A percentile compares a stretch with the other conserved stretches of the same genome.
Conservation (phyloP, 2,113 vertebrate genomes). For the Cichladusa arquata region DNA sequence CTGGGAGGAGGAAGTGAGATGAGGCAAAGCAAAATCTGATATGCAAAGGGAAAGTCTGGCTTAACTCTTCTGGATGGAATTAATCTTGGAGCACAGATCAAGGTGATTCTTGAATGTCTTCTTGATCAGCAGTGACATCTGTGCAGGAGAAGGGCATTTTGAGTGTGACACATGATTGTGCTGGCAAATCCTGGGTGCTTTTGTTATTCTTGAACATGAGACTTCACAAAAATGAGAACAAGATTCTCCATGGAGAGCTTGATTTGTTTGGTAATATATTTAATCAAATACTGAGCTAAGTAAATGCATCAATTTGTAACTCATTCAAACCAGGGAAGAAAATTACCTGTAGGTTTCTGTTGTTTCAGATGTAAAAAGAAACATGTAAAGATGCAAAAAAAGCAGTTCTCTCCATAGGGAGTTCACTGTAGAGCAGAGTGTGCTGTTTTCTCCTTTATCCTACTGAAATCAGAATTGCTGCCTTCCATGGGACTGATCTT, state of each 20-base stretch:
- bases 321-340: neutral
- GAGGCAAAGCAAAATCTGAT: constrained; percentile 20
- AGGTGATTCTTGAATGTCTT: neutral
- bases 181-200: neutral
- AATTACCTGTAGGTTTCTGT: neutral
- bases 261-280: neutral
- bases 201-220: neutral
- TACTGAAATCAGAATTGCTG: neutral
- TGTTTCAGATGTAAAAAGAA: neutral
- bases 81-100: constrained; percentile 1
- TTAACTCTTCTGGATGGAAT: constrained; percentile 12
- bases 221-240: neutral
- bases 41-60: neutral
- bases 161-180: neutral
- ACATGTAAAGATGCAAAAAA: neutral
- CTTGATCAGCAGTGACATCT: neutral
- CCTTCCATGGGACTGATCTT: neutral
- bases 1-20: neutral
- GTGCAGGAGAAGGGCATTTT: neutral
- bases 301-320: neutral
- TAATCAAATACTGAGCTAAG: neutral
- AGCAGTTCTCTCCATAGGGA: neutral
- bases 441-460: neutral
- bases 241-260: neutral
- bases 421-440: neutral